Evolutionary conservation across 2,113 vertebrate species (phyloP).

Genomic region (Zosterops pallidus): DNA sequence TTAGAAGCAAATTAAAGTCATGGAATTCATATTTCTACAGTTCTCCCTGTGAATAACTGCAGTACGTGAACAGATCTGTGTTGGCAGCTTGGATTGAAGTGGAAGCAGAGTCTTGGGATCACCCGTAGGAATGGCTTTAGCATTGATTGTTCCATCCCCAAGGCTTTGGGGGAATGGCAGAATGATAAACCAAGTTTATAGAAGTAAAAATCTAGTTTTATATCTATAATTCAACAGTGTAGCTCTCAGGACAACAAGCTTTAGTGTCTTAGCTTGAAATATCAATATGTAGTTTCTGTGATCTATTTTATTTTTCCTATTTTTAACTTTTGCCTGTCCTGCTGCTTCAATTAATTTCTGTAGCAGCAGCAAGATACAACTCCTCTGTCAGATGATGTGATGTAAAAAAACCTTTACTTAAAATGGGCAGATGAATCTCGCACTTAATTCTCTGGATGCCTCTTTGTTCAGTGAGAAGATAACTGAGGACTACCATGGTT

Average conservation of each 20-base stretch:
- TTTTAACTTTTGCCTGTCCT: neutral
- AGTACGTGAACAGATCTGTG: neutral
- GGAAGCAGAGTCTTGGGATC: neutral
- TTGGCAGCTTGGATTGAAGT: neutral
- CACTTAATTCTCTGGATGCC: neutral
- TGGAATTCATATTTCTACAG: neutral
- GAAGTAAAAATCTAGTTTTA: neutral
- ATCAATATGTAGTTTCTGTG: neutral
- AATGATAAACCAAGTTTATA: neutral
- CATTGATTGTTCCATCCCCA: neutral
- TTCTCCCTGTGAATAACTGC: neutral
- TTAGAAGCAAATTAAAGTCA: neutral
- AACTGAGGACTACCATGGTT: neutral
- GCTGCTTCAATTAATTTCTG: neutral
- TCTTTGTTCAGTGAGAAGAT: neutral
- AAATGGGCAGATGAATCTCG: neutral
- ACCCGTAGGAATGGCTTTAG: neutral
- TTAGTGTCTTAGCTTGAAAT: neutral
- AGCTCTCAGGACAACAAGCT: neutral
- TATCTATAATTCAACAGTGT: neutral
- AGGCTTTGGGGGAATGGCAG: neutral
- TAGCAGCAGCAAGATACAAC: neutral
- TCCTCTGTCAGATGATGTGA: neutral
- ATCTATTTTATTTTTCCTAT: neutral
- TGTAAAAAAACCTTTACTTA: neutral